Conservation (phyloP, 2,797 vertebrate genomes). For the Leuciscus waleckii region DNA sequence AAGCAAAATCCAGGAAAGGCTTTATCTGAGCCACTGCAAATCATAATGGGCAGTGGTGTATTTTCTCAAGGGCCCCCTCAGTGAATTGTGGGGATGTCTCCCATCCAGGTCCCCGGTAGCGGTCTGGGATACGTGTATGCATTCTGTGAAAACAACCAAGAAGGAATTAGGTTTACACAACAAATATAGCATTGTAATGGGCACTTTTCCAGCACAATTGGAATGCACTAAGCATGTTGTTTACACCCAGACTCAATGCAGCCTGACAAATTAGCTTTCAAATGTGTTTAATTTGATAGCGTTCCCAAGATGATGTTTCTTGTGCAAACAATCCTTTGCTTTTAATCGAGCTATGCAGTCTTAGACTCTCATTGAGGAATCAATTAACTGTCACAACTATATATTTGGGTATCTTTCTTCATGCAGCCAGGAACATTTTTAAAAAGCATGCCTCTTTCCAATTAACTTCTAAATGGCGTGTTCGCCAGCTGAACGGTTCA, state of each 20-base stretch:
- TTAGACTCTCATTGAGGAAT: slow-evolving; percentile 28
- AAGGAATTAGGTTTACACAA: slow-evolving; percentile 17
- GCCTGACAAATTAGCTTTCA: slow-evolving; percentile 44
- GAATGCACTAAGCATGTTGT: slow-evolving; percentile 28
- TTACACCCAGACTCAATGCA: slow-evolving; percentile 19
- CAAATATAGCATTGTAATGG: slow-evolving; percentile 25
- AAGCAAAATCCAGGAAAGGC: slow-evolving; percentile 36
- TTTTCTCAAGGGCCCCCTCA: slow-evolving; percentile 60
- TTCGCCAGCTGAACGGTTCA: neutral
- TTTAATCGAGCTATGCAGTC: slow-evolving; percentile 22
- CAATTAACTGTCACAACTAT: slow-evolving; percentile 31
- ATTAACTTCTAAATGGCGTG: slow-evolving; percentile 7
- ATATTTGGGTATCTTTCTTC: slow-evolving; percentile 14
- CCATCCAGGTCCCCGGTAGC: slow-evolving; percentile 81
- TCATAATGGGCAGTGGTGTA: slow-evolving; percentile 6
- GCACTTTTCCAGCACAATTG: slow-evolving; percentile 36
- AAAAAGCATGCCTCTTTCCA: slow-evolving; percentile 26
- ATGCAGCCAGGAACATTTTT: neutral
- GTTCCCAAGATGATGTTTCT: slow-evolving; percentile 35
- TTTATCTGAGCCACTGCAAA: slow-evolving; percentile 25
- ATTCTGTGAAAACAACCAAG: slow-evolving; percentile 69
- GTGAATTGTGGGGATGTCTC: slow-evolving; percentile 79
- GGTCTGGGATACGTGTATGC: slow-evolving; percentile 82
- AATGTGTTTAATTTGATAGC: slow-evolving; percentile 44
- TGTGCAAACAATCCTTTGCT: slow-evolving; percentile 23